Evolutionary conservation across 2,888 invertebrate genomes (phyloP).

Genomic region (Gisinianus flammeolus): DNA sequence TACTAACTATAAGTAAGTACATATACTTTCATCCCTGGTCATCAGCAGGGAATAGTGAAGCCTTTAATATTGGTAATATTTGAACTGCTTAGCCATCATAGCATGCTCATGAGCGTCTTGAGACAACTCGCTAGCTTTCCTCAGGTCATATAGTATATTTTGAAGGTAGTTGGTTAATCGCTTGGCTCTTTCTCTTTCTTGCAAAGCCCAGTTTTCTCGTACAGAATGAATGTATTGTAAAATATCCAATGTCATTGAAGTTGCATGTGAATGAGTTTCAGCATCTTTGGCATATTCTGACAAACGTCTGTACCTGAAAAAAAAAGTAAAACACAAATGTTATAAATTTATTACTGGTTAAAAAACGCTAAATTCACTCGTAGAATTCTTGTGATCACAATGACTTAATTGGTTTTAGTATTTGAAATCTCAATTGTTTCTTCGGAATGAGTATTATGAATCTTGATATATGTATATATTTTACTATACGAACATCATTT

Average conservation of each 20-base stretch:
- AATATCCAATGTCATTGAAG: slow-evolving; percentile 23
- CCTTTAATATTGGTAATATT: background rate
- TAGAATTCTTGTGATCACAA: no score
- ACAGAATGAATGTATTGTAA: slow-evolving; percentile 35
- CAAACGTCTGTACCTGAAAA: slow-evolving; percentile 31
- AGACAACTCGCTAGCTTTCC: slow-evolving; percentile 36
- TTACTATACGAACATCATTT: no score
- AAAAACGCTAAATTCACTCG: no score
- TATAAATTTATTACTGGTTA: no score
- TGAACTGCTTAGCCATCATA: slow-evolving; percentile 3
- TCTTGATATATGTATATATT: no score
- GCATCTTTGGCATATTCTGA: slow-evolving; percentile 26
- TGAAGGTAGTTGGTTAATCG: slow-evolving; percentile 38
- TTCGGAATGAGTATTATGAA: no score
- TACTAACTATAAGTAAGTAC: no score
- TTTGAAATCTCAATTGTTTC: no score
- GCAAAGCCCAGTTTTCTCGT: slow-evolving; percentile 37
- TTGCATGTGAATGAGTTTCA: slow-evolving; percentile 13
- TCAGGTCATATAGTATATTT: slow-evolving; percentile 38
- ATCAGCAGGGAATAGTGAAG: no score
- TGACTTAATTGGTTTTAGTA: no score
- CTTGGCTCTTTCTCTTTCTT: slow-evolving; percentile 38
- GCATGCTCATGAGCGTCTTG: slow-evolving; percentile 33
- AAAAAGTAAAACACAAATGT: background rate
- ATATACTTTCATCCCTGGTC: no score